phyloP scores from a whole-genome alignment of 2,797 vertebrate genomes.

The Cheirogaleus major region DNA sequence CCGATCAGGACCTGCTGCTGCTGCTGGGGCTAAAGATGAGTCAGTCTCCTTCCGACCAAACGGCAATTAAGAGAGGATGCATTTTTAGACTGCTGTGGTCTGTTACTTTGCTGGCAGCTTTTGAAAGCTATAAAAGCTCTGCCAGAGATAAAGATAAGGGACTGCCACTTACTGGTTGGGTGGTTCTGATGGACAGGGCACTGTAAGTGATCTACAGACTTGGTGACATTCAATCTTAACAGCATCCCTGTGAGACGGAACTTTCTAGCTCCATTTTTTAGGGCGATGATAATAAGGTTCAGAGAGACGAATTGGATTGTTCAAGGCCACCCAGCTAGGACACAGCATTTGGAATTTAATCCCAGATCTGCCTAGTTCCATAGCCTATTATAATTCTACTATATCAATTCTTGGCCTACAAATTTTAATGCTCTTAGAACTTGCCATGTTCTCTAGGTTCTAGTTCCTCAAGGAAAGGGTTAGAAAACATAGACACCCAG shows the following conservation, averaged over 20 bases:
- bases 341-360: slow-evolving; percentile 20
- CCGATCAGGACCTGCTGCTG: slow-evolving; percentile 7
- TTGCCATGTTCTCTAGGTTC: background rate
- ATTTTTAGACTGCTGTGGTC: slow-evolving; percentile 59
- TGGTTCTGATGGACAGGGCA: background rate
- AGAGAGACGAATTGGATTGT: background rate
- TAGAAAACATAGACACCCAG: background rate
- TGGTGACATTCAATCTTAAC: background rate
- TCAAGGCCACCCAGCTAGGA: background rate
- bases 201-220: background rate
- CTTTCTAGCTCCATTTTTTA: background rate
- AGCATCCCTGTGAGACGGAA: background rate
- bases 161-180: background rate
- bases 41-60: slow-evolving; percentile 50
- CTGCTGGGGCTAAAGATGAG: slow-evolving; percentile 27
- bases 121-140: background rate
- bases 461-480: slow-evolving; percentile 2
- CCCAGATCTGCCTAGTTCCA: background rate
- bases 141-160: slow-evolving; percentile 21
- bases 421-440: background rate
- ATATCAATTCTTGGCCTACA: background rate
- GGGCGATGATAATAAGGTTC: background rate
- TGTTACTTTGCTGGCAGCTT: slow-evolving; percentile 18
- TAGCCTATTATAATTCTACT: slow-evolving; percentile 15
- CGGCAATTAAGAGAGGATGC: slow-evolving; percentile 17